phyloP scores from a whole-genome alignment of 2,113 vertebrate genomes.

The Nycticebus coucang region DNA sequence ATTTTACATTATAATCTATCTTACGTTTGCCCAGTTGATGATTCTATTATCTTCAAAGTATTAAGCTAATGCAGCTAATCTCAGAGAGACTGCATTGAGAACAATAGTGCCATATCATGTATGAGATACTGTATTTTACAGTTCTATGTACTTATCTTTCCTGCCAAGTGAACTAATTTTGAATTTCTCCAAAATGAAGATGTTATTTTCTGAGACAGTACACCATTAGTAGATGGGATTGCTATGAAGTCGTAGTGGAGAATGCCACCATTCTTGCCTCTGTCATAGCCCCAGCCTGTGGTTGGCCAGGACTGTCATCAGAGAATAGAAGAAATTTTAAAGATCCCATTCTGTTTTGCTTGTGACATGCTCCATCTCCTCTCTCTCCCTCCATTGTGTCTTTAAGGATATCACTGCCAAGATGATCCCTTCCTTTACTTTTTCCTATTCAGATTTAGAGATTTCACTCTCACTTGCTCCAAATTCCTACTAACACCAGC shows the following conservation, averaged over 20 bases:
- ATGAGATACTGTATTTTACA: constrained; percentile 32
- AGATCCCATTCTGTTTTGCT: not conserved
- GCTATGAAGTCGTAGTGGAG: not conserved
- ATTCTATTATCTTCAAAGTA: constrained; percentile 42
- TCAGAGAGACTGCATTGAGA: constrained; percentile 31
- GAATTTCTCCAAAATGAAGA: constrained; percentile 31
- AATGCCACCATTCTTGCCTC: too few species aligned
- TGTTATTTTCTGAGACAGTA: not conserved
- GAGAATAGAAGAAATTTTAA: not conserved
- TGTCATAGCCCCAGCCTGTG: too few species aligned
- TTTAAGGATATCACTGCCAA: not conserved
- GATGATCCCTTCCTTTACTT: not conserved
- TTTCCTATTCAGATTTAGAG: not conserved
- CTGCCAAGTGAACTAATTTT: constrained; percentile 48
- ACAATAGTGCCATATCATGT: not conserved
- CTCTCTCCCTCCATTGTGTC: not conserved
- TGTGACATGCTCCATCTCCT: not conserved
- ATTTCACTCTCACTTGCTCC: not conserved
- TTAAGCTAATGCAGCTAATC: constrained; percentile 51
- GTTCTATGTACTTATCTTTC: not conserved
- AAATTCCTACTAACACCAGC: not conserved
- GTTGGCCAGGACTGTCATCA: not conserved
- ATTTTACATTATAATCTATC: constrained; percentile 44
- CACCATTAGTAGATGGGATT: not conserved
- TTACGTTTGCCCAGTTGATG: constrained; percentile 46